Conservation (phyloP, 2,888 invertebrate genomes). For the Caenorhabditis becei region DNA sequence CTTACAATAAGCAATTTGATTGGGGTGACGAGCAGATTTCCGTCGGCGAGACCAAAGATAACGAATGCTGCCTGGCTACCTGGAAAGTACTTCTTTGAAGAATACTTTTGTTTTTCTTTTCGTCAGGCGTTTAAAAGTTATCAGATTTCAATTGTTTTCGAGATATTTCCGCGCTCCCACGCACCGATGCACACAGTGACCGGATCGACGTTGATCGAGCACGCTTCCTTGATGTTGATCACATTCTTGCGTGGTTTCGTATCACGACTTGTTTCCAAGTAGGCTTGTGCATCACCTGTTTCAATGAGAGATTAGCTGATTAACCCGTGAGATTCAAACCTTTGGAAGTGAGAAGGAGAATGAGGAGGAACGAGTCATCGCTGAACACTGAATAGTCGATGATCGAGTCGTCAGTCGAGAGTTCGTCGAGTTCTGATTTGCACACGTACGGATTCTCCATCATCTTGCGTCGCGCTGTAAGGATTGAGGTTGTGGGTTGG, state of each 20-base stretch:
- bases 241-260: conserved; percentile 61
- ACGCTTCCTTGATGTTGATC: conserved; percentile 52
- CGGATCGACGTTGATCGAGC: conserved; percentile 32
- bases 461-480: conserved; percentile 53
- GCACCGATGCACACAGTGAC: conserved; percentile 61
- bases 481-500: neutral
- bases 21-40: conserved; percentile 72
- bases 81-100: too few relatives aligned
- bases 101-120: too few relatives aligned
- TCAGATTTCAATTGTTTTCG: neutral
- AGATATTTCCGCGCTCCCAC: neutral
- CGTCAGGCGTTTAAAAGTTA: too few relatives aligned
- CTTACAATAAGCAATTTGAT: conserved; percentile 69
- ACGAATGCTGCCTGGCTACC: conserved; percentile 71
- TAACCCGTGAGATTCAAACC: conserved; percentile 53
- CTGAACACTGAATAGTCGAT: conserved; percentile 69
- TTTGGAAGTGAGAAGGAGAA: conserved; percentile 74
- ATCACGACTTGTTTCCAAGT: conserved; percentile 64
- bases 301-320: neutral
- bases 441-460: conserved; percentile 68
- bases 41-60: conserved; percentile 72
- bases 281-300: conserved; percentile 67
- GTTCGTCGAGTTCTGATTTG: conserved; percentile 65
- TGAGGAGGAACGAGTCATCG: conserved; percentile 76
- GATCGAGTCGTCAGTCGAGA: conserved; percentile 67